phyloP scores from a whole-genome alignment of 2,888 invertebrate genomes.

The Gymnoscelis rufifasciata region DNA sequence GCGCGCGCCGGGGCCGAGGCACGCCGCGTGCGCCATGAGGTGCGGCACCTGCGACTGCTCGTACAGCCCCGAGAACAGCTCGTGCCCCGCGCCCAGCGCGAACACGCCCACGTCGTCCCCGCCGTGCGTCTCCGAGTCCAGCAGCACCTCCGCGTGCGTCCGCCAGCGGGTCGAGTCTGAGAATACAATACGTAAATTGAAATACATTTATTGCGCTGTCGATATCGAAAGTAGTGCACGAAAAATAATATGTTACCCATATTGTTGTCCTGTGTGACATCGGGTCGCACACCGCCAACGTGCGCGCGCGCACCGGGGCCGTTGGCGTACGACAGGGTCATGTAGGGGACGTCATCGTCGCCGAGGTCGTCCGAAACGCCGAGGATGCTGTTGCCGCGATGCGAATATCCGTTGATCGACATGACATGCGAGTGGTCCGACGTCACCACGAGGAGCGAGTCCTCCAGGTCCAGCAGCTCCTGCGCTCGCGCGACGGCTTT shows the following conservation, averaged over 20 bases:
- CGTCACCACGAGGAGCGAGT: slow-evolving; percentile 87
- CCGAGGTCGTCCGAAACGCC: slow-evolving; percentile 26
- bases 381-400: slow-evolving; percentile 1
- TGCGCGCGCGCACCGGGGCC: slow-evolving; percentile 81
- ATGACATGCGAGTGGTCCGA: slow-evolving; percentile 87
- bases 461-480: slow-evolving; percentile 51
- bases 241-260: slow-evolving; percentile 34
- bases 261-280: slow-evolving; percentile 51
- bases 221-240: not conserved
- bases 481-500: slow-evolving; percentile 73
- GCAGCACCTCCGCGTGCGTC: slow-evolving; percentile 72
- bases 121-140: slow-evolving; percentile 83
- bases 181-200: not conserved
- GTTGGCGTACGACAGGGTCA: slow-evolving; percentile 76
- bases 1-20: slow-evolving; percentile 79
- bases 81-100: slow-evolving; percentile 84
- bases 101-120: slow-evolving; percentile 89
- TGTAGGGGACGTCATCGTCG: slow-evolving; percentile 72
- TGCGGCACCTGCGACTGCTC: slow-evolving; percentile 89
- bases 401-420: slow-evolving; percentile 55
- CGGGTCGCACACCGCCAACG: slow-evolving; percentile 73
- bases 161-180: slow-evolving; percentile 40
- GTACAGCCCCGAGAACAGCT: slow-evolving; percentile 85
- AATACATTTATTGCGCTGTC: too few relatives aligned
- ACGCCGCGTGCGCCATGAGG: slow-evolving; percentile 84